Base-by-base conservation (phyloP, 92 coral and sea anemone species). In the Epizoanthus rinbou region DNA sequence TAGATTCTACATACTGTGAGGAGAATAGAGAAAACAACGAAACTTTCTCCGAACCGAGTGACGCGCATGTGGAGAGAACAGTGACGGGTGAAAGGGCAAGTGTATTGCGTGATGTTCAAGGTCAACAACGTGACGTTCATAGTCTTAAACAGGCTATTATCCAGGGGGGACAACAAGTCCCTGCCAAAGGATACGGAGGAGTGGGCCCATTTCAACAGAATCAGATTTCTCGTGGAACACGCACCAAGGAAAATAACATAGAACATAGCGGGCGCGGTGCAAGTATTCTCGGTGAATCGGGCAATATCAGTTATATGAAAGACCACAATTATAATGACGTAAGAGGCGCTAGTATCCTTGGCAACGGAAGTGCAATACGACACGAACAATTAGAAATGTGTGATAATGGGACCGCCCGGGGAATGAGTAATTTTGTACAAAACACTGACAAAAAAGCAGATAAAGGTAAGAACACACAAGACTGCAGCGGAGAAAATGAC, bases 261-360 rank as follows among this genome's bases (percentile, higher is more conserved):
- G 59, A 76, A 37, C 6, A 21, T 41, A 63, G 33, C 10, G 78
- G 50, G 2, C 86, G 74, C 3, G 91, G 82, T 45, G 85, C 83
- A 35, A 80, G 91, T 80, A 50, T 39, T 35, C 83, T 84, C 31
- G 89, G 45, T 39, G 25, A 57, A 24, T 17, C 28, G 45, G 24
- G 63, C 11, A 4, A 19, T 8, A 62, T 33, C 53, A 53, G 60
- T 37, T 23, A 18, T 19, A 58, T 50, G 13, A 60, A 16, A 28
- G 45, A 68, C 39, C 23, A 39, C 31, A 37, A 9, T 1, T 56
- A 19, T 19, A 23, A n/a, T 33, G 60, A 50, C 13, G 14, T 60
- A 43, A 78, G 89, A 58, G 89, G 84, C 24, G 89, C 78, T 14
- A 85, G 86, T 18, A 62, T 73, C 17, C 59, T 80, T 73, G 80